Evolutionary conservation across 2,113 vertebrate genomes (phyloP), one percentile per base, ranked within the genome.

Genomic region (Tiliqua scincoides): DNA sequence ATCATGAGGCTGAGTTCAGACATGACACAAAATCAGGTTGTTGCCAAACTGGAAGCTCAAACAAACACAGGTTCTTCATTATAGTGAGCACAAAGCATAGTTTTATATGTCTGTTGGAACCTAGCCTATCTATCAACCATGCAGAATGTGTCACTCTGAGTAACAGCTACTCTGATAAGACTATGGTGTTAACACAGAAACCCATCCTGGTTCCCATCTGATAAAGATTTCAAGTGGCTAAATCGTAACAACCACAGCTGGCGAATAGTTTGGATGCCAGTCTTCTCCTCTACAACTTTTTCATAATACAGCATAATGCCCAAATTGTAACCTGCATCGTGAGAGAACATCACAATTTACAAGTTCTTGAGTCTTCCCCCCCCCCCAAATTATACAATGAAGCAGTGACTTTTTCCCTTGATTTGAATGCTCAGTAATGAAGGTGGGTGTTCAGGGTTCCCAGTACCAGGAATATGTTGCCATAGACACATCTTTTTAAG

Each of bases 401-500:
- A 83, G 11, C 65, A 86, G 81, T 72, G n/a, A 88, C 77, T 90
- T 93, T 78, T 83, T 85, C 86, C 70, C 85, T 89, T 93, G 89
- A 91, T 94, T 94, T 91, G 70, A 88, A 32, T 82, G 6, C 72
- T 91, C 82, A 86, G 82, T 88, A 89, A 88, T 93, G 30, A 85
- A 80, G 15, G 84, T 90, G 89, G 89, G 88, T 92, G 86, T 88
- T 89, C 61, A 85, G 92, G 86, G 86, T 92, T 94, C 92, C 35
- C 87, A 86, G 67, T 91, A 94, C 95, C 91, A 91, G 78, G 72
- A 88, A 35, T 75, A 85, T 92, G 94, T 95, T 95, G 90, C 95
- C 96, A 96, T 95, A 96, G 96, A 95, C 94, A 95, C 94, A 25
- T 93, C 73, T 84, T 89, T 75, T 94, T 94, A 92, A 92, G 12